phyloP scores from a whole-genome alignment of 2,113 vertebrate genomes.

The Siniperca knerii region DNA sequence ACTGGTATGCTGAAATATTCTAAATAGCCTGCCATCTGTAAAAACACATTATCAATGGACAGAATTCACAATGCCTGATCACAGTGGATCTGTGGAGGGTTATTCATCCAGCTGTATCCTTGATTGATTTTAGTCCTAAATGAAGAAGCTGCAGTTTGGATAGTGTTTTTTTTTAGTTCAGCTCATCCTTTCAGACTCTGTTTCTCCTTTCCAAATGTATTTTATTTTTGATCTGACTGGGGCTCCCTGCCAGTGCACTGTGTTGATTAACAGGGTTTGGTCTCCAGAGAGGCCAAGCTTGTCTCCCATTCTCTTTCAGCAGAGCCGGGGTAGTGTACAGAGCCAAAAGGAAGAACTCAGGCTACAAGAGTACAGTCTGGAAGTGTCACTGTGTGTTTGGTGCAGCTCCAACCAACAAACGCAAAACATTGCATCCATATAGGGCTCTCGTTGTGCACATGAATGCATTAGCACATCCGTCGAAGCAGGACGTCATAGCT shows the following conservation, averaged over 20 bases:
- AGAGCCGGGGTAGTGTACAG: conserved; percentile 59
- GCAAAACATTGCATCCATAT: conserved; percentile 58
- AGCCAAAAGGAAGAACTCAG: conserved; percentile 62
- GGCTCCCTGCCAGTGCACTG: conserved; percentile 80
- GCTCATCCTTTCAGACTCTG: conserved; percentile 67
- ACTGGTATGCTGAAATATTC: conserved; percentile 46
- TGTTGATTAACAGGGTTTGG: conserved; percentile 86
- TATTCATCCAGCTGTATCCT: conserved; percentile 50
- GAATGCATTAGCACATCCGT: conserved; percentile 53
- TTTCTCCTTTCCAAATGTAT: conserved; percentile 77
- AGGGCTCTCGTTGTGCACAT: conserved; percentile 33
- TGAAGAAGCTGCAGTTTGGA: conserved; percentile 58
- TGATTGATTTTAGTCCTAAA: conserved; percentile 52
- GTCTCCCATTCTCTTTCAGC: conserved; percentile 88
- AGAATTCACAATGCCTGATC: conserved; percentile 45
- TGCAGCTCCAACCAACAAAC: conserved; percentile 49
- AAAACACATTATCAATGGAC: conserved; percentile 47
- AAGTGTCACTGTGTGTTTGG: conserved; percentile 70
- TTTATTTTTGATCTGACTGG: conserved; percentile 83
- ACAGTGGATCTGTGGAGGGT: conserved; percentile 45
- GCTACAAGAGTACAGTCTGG: conserved; percentile 64
- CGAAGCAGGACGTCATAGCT: conserved; percentile 31
- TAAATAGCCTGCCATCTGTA: conserved; percentile 54
- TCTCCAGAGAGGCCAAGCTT: conserved; percentile 79
- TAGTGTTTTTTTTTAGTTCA: conserved; percentile 57